phyloP scores from a whole-genome alignment of 23 tunicate species.

The Trididemnum clinides region DNA sequence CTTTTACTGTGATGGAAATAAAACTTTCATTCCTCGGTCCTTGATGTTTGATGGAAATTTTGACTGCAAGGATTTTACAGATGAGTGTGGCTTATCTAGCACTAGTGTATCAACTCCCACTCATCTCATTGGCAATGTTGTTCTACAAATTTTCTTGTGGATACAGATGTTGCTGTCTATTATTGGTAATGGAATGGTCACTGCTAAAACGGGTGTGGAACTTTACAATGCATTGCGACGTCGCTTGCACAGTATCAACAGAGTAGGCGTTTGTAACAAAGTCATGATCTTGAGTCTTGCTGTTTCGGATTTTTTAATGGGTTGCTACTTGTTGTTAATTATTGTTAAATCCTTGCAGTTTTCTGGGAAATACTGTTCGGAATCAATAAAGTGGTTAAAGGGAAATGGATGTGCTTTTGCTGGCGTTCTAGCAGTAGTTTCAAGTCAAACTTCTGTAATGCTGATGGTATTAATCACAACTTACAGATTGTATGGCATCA shows the following conservation, averaged over 20 bases:
- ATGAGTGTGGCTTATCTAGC: constrained; percentile 37
- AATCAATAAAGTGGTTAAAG: constrained; percentile 35
- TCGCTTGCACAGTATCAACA: background rate
- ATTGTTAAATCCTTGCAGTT: constrained; percentile 32
- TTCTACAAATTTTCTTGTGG: constrained; percentile 44
- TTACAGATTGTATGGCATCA: constrained; percentile 52
- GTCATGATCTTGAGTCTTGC: constrained; percentile 59
- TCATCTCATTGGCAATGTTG: constrained; percentile 26
- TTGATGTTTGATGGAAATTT: constrained; percentile 33
- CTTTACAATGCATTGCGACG: constrained; percentile 32
- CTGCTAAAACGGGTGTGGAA: constrained; percentile 29
- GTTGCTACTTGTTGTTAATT: constrained; percentile 48
- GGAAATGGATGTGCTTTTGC: constrained; percentile 34
- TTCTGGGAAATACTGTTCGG: constrained; percentile 44
- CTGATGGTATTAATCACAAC: constrained; percentile 79
- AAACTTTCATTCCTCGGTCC: constrained; percentile 16
- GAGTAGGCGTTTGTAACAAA: constrained; percentile 68
- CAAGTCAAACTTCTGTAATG: constrained; percentile 62
- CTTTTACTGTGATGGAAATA: constrained; percentile 46
- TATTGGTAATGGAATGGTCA: constrained; percentile 51
- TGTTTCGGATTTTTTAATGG: constrained; percentile 68
- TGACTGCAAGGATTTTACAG: constrained; percentile 54
- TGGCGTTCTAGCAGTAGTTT: constrained; percentile 57
- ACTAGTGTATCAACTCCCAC: constrained; percentile 24
- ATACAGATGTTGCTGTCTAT: constrained; percentile 43